Conservation (phyloP, 2,113 vertebrate genomes). For the Nesoenas mayeri region DNA sequence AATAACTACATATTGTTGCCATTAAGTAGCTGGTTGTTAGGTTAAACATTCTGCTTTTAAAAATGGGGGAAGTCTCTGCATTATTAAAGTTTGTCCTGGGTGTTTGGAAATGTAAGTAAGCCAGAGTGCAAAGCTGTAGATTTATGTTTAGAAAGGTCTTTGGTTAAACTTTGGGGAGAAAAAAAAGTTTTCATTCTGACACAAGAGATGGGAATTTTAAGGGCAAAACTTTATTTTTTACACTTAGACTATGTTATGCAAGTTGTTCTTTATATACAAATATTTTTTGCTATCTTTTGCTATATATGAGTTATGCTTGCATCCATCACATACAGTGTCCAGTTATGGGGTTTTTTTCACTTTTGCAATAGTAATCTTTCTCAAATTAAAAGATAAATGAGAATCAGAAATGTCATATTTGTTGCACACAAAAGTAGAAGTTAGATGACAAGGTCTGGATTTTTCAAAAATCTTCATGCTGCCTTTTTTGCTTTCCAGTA, state of each 20-base stretch:
- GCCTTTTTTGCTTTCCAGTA: neutral
- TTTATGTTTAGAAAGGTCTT: neutral
- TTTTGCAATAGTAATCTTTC: neutral
- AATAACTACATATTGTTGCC: neutral
- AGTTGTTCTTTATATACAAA: neutral
- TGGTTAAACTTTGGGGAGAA: neutral
- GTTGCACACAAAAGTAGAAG: neutral
- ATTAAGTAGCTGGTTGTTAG: neutral
- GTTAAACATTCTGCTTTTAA: neutral
- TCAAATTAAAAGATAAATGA: neutral
- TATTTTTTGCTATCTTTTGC: neutral
- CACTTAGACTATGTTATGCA: neutral
- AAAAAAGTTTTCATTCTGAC: neutral
- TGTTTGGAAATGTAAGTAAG: neutral
- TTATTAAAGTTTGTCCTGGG: neutral
- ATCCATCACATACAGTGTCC: neutral
- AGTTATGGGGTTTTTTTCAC: neutral
- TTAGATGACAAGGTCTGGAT: neutral
- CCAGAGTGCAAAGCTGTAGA: neutral
- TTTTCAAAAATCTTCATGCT: neutral
- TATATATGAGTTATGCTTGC: neutral
- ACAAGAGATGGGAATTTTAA: neutral
- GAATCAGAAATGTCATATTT: neutral
- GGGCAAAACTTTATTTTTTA: neutral
- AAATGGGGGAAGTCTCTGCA: neutral